Evolutionary conservation across 2,797 vertebrate genomes (phyloP).

Genomic region (Poecile montanus): DNA sequence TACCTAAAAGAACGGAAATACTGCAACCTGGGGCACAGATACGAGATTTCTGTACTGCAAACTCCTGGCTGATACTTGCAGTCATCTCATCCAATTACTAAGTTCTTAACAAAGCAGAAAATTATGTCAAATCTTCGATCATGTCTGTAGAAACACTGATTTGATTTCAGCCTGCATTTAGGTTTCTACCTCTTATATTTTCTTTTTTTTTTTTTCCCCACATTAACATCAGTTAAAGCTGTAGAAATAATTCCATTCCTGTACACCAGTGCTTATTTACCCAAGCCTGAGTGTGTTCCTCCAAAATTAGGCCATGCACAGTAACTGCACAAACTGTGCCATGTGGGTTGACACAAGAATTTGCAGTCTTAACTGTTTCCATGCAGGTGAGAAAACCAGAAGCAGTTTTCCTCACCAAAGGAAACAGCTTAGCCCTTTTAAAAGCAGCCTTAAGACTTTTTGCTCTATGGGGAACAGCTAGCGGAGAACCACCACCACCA

Average conservation of each 20-base stretch:
- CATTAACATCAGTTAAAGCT: neutral
- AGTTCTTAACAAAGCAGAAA: neutral
- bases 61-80: neutral
- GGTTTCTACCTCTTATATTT: neutral
- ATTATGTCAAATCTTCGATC: rapidly evolving
- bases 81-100: neutral
- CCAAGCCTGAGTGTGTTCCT: neutral
- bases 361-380: neutral
- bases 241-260: neutral
- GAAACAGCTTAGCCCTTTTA: neutral
- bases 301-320: neutral
- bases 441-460: neutral
- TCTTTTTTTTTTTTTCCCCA: neutral
- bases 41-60: neutral
- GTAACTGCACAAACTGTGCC: neutral
- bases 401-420: neutral
- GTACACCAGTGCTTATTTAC: neutral
- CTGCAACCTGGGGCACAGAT: neutral
- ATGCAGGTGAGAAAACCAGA: neutral
- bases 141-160: neutral
- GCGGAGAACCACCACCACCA: neutral
- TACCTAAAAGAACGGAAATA: neutral
- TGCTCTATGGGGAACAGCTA: neutral
- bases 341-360: neutral
- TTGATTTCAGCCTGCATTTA: neutral